Percentiles rank a stretch among this genome's conserved stretches.
phyloP scores from a whole-genome alignment of 1,140 invertebrate genomes.

The Lethocerus indicus region DNA sequence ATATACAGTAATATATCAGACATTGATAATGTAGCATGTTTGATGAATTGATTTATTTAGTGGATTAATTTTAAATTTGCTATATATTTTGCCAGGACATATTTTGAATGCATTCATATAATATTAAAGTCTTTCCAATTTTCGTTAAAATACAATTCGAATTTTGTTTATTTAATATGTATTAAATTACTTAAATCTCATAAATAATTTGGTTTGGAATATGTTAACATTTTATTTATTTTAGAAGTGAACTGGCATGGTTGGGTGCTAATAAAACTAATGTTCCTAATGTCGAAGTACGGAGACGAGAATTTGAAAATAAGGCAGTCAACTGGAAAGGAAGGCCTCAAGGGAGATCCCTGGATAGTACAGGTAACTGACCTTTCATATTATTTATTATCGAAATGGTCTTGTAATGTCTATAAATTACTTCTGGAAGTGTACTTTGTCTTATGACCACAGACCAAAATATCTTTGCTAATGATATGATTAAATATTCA shows the following conservation, averaged over 20 bases:
- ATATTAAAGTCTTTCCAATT: no score
- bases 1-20: no score
- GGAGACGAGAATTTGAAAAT: constrained; percentile 56
- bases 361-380: constrained; percentile 28
- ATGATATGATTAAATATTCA: no score
- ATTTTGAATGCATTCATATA: no score
- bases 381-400: constrained; percentile 1
- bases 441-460: no score
- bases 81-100: no score
- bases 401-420: no score
- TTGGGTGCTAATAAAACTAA: constrained; percentile 46
- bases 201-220: not conserved
- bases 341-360: constrained; percentile 25
- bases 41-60: no score
- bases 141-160: not conserved
- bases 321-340: constrained; percentile 23
- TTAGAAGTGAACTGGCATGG: constrained; percentile 47
- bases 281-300: constrained; percentile 52
- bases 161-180: not conserved
- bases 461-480: no score
- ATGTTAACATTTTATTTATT: not conserved
- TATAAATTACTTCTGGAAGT: no score
- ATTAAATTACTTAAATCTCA: not conserved
- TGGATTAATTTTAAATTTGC: no score
- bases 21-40: no score